A percentile compares a stretch with the other conserved stretches of the same genome.
phyloP scores from a whole-genome alignment of 2,113 vertebrate genomes.

The Poeciliopsis occidentalis region DNA sequence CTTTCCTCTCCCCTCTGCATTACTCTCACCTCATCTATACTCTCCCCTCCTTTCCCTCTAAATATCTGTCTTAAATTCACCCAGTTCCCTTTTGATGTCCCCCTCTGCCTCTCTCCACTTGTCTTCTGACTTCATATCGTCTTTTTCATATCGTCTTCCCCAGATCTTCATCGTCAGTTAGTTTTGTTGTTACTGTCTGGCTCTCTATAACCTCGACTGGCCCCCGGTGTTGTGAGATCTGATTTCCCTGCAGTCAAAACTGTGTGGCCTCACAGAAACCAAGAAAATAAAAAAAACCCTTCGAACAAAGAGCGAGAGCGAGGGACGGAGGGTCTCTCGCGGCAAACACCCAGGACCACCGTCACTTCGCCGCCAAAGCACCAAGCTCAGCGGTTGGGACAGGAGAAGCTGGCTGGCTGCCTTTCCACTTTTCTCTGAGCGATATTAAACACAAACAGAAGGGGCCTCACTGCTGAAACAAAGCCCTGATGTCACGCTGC shows the following conservation, averaged over 20 bases:
- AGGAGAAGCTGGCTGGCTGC: slow-evolving; percentile 56
- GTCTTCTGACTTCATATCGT: not conserved
- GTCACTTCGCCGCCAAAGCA: slow-evolving; percentile 42
- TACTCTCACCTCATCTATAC: slow-evolving; percentile 63
- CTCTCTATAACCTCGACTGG: slow-evolving; percentile 25
- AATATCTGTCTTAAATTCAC: slow-evolving; percentile 31
- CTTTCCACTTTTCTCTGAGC: slow-evolving; percentile 65
- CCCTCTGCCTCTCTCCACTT: slow-evolving; percentile 15
- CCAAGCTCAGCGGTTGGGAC: slow-evolving; percentile 54
- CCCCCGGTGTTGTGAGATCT: slow-evolving; percentile 67
- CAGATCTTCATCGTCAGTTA: slow-evolving; percentile 23
- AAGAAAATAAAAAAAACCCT: slow-evolving; percentile 1
- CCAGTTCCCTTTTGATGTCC: slow-evolving; percentile 31
- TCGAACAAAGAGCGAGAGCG: slow-evolving; percentile 21
- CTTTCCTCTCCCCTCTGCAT: slow-evolving; percentile 42
- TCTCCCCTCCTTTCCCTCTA: not conserved
- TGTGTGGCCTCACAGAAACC: slow-evolving; percentile 53
- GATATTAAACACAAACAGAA: slow-evolving; percentile 95
- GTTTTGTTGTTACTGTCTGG: slow-evolving; percentile 16
- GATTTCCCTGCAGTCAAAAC: slow-evolving; percentile 70
- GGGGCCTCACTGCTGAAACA: slow-evolving; percentile 86
- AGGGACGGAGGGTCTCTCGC: slow-evolving; percentile 11
- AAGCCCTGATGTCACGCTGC: slow-evolving; percentile 91
- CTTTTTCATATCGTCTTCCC: slow-evolving; percentile 20
- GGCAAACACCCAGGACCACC: slow-evolving; percentile 60